These are phyloP conservation scores for Dryadula phaetusa DNA, from an alignment of 2,888 invertebrate species.

Conservation along the genomic window DNA sequence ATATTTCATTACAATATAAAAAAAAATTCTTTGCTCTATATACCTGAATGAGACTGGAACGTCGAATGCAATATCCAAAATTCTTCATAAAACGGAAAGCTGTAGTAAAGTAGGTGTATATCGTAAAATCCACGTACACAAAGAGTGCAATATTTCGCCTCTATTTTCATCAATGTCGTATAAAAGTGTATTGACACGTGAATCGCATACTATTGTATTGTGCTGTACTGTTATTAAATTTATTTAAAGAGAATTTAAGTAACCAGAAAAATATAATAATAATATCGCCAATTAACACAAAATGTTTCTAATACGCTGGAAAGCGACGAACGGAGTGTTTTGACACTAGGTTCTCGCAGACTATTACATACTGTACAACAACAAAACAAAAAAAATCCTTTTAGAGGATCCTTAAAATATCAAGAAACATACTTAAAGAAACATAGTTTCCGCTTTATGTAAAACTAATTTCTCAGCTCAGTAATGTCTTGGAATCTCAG, in stretches of 20 bases:
- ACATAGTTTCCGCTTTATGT: too few species aligned
- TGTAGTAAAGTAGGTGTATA: slow-evolving; percentile 20
- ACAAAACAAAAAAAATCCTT: too few species aligned
- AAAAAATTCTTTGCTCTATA: not conserved
- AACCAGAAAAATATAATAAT: too few species aligned
- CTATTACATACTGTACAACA: too few species aligned
- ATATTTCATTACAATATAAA: not conserved
- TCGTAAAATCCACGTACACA: slow-evolving; percentile 30
- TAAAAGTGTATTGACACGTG: slow-evolving; percentile 26
- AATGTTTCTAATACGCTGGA: too few species aligned
- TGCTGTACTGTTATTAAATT: not conserved
- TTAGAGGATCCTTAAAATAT: too few species aligned
- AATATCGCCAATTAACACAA: too few species aligned
- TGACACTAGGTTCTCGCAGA: too few species aligned
- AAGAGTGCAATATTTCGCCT: slow-evolving; percentile 25
- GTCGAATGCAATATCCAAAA: slow-evolving; percentile 15
- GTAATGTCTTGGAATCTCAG: too few species aligned
- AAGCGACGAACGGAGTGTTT: too few species aligned
- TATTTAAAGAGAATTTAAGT: not conserved
- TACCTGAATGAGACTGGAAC: not conserved
- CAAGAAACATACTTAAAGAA: too few species aligned
- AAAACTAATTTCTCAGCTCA: too few species aligned
- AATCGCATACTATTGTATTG: slow-evolving; percentile 3
- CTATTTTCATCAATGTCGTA: slow-evolving; percentile 24
- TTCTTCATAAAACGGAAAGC: slow-evolving; percentile 11